Conservation (phyloP, 92 coral and sea anemone species). For the Scolanthus callimorphus region DNA sequence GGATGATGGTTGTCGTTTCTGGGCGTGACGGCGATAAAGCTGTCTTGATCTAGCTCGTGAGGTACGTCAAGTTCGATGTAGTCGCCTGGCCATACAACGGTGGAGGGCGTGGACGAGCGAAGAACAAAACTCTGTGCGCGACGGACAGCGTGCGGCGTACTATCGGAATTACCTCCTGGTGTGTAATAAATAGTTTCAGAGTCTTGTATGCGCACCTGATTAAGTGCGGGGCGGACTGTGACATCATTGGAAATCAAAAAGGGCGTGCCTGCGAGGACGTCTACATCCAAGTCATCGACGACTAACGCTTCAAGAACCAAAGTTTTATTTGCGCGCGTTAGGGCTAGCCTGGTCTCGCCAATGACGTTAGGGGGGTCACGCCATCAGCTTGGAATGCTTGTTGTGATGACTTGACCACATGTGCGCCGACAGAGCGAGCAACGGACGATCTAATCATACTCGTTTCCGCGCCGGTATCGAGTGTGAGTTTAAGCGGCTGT, state of each 20-base stretch:
- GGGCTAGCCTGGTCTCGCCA: slow-evolving; percentile 29
- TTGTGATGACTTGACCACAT: slow-evolving; percentile 22
- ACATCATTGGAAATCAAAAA: slow-evolving; percentile 53
- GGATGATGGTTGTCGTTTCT: slow-evolving; percentile 15
- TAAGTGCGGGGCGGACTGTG: slow-evolving; percentile 44
- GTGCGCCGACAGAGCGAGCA: slow-evolving; percentile 26
- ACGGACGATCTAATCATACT: slow-evolving; percentile 34
- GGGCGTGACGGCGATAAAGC: slow-evolving; percentile 34
- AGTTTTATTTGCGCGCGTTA: slow-evolving; percentile 24
- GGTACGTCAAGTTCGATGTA: slow-evolving; percentile 54
- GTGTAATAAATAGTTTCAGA: slow-evolving; percentile 31
- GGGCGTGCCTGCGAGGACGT: slow-evolving; percentile 59
- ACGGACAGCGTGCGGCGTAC: slow-evolving; percentile 8
- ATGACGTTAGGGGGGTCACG: slow-evolving; percentile 34
- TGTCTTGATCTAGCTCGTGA: slow-evolving; percentile 21
- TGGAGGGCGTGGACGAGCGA: slow-evolving; percentile 31
- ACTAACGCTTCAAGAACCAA: slow-evolving; percentile 46
- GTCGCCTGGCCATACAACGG: slow-evolving; percentile 59
- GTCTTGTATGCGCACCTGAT: slow-evolving; percentile 37
- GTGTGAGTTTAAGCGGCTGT: slow-evolving; percentile 36
- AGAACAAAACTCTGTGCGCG: slow-evolving; percentile 16
- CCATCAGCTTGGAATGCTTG: slow-evolving; percentile 34
- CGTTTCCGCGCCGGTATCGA: slow-evolving; percentile 46
- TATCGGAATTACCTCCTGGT: background rate
- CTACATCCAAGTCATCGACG: slow-evolving; percentile 36